Percentiles rank a stretch among this genome's conserved stretches.
Conservation (phyloP, 2,888 invertebrate species). For the Podabrus alpinus region DNA sequence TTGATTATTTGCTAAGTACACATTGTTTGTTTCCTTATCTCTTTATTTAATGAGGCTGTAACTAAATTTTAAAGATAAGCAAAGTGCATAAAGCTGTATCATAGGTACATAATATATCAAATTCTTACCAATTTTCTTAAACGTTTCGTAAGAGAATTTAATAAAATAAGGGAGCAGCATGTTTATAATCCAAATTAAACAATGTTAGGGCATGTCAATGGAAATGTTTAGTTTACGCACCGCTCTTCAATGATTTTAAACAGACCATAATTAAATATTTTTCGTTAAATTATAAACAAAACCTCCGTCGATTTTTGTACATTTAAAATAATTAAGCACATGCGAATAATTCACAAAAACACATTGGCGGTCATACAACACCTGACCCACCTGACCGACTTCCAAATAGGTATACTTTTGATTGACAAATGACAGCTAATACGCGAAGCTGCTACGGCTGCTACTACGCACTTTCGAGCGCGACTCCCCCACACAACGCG, state of each 20-base stretch:
- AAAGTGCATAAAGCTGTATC: constrained; percentile 11
- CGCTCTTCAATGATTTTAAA: constrained; percentile 37
- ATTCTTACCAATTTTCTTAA: constrained; percentile 30
- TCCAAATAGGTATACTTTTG: constrained; percentile 30
- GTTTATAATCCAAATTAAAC: constrained; percentile 49
- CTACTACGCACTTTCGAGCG: constrained; percentile 8
- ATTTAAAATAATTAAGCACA: not conserved
- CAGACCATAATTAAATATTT: constrained; percentile 24
- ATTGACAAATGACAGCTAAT: constrained; percentile 41
- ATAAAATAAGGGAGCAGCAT: constrained; percentile 43
- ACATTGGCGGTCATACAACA: not conserved
- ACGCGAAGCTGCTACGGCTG: not conserved
- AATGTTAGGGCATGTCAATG: constrained; percentile 47
- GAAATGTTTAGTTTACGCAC: constrained; percentile 46
- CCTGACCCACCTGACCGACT: not conserved
- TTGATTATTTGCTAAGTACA: constrained; percentile 33
- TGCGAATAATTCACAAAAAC: not conserved
- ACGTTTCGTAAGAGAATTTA: constrained; percentile 31
- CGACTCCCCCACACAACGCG: constrained; percentile 7
- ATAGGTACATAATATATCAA: not conserved
- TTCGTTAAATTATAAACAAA: constrained; percentile 7
- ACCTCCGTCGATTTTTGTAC: constrained; percentile 9
- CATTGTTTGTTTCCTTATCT: constrained; percentile 35
- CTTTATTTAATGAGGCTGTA: constrained; percentile 34
- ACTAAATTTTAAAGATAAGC: constrained; percentile 31